phyloP scores from a whole-genome alignment of 2,113 vertebrate genomes.

The Trinectes maculatus region DNA sequence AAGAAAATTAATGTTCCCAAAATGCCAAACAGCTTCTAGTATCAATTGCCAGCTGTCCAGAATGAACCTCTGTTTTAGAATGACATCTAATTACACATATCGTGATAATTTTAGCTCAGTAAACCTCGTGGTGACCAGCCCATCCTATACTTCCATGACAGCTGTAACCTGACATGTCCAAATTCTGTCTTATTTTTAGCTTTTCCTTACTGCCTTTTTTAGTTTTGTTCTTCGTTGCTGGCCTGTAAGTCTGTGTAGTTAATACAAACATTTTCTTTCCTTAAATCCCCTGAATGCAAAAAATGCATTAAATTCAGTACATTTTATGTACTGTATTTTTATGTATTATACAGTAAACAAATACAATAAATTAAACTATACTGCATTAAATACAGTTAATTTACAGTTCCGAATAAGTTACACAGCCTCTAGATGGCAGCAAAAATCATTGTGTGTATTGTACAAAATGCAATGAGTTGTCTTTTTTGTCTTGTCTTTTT shows the following conservation, averaged over 20 bases:
- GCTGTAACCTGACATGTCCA: slow-evolving; percentile 20
- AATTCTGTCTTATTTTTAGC: slow-evolving; percentile 41
- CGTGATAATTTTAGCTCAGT: neutral
- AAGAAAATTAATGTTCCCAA: too few species aligned
- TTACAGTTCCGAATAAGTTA: neutral
- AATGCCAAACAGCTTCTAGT: too few species aligned
- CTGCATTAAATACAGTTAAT: neutral
- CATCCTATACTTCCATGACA: slow-evolving; percentile 6
- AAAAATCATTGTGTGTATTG: slow-evolving; percentile 15
- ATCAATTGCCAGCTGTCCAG: neutral
- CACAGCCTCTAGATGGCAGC: slow-evolving; percentile 60
- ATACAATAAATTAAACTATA: too few species aligned
- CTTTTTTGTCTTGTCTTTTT: too few species aligned
- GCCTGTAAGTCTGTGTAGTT: neutral
- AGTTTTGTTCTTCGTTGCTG: slow-evolving; percentile 1
- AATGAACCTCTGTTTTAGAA: neutral
- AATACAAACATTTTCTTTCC: neutral
- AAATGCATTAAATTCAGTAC: neutral
- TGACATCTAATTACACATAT: neutral
- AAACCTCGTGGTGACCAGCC: slow-evolving; percentile 12
- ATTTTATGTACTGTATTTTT: too few species aligned
- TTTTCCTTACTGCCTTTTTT: slow-evolving; percentile 15
- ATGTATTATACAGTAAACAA: too few species aligned
- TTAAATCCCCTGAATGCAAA: neutral
- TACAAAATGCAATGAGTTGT: neutral